Percentiles rank a stretch among this genome's conserved stretches.
These are phyloP conservation scores for Rhegmatorhina hoffmannsi DNA, from an alignment of 2,113 vertebrate species.

Conservation along the genomic window DNA sequence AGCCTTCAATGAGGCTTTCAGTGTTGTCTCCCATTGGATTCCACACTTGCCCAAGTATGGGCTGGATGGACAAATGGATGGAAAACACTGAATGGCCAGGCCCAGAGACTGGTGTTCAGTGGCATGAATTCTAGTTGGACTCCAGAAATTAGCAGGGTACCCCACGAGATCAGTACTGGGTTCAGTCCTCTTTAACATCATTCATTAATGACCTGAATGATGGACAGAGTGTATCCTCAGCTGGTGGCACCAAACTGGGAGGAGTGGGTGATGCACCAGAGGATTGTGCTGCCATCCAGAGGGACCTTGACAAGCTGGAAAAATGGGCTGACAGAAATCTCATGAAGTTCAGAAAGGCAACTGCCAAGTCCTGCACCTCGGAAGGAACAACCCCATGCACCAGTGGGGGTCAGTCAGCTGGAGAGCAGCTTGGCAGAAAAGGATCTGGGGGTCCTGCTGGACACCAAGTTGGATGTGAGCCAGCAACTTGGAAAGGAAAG, in stretches of 20 bases:
- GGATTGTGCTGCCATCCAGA: background rate
- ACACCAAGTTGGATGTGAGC: background rate
- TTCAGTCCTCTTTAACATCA: background rate
- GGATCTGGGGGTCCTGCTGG: background rate
- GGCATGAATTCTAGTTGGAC: background rate
- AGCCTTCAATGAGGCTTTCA: background rate
- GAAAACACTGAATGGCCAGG: background rate
- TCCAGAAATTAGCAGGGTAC: background rate
- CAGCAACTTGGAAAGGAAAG: background rate
- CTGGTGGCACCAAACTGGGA: background rate
- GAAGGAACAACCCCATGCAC: background rate
- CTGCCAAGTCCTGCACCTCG: background rate
- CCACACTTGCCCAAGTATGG: background rate
- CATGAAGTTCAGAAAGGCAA: background rate
- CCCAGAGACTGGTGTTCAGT: background rate
- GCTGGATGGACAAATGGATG: background rate
- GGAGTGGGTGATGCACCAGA: background rate
- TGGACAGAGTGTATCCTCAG: background rate
- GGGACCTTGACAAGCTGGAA: background rate
- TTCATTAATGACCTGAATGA: background rate
- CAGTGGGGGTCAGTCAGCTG: background rate
- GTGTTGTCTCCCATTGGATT: background rate
- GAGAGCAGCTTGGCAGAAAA: background rate
- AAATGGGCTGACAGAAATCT: background rate
- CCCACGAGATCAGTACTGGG: background rate